Conservation (phyloP, 2,888 invertebrate genomes). For the Eupithecia subfuscata region DNA sequence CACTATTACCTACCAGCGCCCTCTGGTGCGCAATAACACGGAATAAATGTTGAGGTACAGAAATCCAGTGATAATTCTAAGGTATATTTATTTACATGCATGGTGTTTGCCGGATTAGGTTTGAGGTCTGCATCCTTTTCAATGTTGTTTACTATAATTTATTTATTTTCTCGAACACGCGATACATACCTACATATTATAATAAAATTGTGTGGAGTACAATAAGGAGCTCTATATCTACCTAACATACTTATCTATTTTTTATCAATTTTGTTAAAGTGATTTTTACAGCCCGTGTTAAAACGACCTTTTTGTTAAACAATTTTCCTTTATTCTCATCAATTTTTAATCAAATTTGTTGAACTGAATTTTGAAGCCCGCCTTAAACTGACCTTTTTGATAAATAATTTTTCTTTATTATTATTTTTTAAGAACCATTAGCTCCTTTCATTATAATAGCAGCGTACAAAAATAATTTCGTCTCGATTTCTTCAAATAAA, state of each 20-base stretch:
- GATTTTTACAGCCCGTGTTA: too few species aligned
- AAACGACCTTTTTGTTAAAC: too few species aligned
- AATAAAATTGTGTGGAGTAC: too few species aligned
- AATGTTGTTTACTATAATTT: too few species aligned
- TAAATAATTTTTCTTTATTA: neutral
- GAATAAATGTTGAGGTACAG: neutral
- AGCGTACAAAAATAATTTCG: neutral
- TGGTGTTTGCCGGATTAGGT: neutral
- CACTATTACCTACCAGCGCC: constrained; percentile 4
- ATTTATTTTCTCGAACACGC: too few species aligned
- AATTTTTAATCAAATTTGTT: neutral
- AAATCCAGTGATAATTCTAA: neutral
- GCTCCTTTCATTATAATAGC: neutral
- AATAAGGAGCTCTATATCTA: too few species aligned
- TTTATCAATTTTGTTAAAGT: too few species aligned
- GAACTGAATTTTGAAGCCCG: neutral
- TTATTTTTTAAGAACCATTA: neutral
- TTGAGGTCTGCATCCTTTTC: neutral
- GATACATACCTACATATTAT: too few species aligned
- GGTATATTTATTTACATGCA: neutral
- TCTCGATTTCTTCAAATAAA: neutral
- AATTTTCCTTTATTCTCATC: too few species aligned
- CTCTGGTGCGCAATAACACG: neutral
- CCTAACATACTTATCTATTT: too few species aligned
- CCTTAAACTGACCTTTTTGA: neutral